Evolutionary conservation across 2,113 vertebrate genomes (phyloP).

Genomic region (Hymenochirus boettgeri): DNA sequence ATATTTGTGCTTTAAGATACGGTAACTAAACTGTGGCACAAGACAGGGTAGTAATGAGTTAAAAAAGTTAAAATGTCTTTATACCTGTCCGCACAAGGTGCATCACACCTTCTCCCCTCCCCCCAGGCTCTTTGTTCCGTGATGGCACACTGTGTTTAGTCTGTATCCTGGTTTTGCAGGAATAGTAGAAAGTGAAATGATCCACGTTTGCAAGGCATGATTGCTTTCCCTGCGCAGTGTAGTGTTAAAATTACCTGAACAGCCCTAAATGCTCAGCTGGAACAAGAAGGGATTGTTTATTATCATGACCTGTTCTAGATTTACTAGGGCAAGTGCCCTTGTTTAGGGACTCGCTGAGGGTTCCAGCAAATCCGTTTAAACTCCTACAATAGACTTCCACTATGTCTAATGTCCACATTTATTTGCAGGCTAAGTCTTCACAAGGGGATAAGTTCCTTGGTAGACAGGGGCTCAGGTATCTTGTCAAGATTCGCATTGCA

Average conservation of each 20-base stretch:
- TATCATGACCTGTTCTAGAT: conserved; percentile 14
- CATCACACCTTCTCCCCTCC: not conserved
- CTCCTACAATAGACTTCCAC: not conserved
- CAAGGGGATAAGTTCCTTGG: no score
- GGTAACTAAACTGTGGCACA: no score
- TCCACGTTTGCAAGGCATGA: conserved; percentile 5
- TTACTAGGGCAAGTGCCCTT: conserved; percentile 4
- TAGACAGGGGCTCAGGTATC: no score
- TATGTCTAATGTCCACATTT: not conserved
- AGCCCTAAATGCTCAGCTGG: not conserved
- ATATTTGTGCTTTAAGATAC: no score
- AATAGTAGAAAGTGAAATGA: conserved; percentile 15
- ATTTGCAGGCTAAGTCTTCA: not conserved
- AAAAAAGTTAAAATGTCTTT: no score
- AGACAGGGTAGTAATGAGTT: no score
- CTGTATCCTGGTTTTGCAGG: not conserved
- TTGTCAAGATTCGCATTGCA: no score
- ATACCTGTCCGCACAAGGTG: no score
- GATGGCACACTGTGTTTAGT: not conserved
- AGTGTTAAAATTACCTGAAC: conserved; percentile 26
- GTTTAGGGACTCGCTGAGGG: not conserved
- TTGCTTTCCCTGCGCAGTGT: conserved; percentile 18
- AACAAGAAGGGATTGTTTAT: conserved; percentile 31
- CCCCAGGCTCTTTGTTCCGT: not conserved
- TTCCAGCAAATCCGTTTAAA: not conserved